Conservation (phyloP, 2,113 vertebrate genomes). For the Orthonyx spaldingii region DNA sequence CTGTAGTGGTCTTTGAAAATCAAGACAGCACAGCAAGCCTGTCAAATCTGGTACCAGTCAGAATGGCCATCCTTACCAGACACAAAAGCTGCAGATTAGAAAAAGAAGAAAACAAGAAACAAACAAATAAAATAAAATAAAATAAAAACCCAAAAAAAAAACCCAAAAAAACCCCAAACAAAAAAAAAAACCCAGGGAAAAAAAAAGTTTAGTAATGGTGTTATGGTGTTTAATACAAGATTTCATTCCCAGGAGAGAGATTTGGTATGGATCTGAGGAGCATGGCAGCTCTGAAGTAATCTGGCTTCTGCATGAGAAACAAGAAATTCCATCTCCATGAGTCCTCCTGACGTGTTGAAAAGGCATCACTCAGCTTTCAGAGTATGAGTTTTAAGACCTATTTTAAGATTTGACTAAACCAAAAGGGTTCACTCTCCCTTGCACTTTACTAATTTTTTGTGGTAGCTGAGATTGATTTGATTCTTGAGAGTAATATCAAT, state of each 20-base stretch:
- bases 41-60: not conserved
- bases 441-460: not conserved
- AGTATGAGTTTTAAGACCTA: not conserved
- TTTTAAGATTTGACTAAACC: not conserved
- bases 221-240: not conserved
- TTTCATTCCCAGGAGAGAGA: not conserved
- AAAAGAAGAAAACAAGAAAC: fast-evolving
- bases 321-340: not conserved
- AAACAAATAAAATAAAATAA: too few species aligned
- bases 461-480: not conserved
- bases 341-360: not conserved
- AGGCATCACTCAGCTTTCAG: not conserved
- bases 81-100: not conserved
- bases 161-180: too few species aligned
- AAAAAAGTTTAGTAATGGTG: not conserved
- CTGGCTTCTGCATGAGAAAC: not conserved
- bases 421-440: not conserved
- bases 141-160: too few species aligned
- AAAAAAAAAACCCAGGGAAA: not conserved
- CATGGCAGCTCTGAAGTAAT: not conserved
- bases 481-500: not conserved
- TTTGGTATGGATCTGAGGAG: not conserved
- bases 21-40: not conserved
- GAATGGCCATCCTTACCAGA: not conserved
- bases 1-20: not conserved